A percentile compares a stretch with the other conserved stretches of the same genome.
phyloP scores from a whole-genome alignment of 2,888 invertebrate genomes.

The Acanthosoma haemorrhoidale region DNA sequence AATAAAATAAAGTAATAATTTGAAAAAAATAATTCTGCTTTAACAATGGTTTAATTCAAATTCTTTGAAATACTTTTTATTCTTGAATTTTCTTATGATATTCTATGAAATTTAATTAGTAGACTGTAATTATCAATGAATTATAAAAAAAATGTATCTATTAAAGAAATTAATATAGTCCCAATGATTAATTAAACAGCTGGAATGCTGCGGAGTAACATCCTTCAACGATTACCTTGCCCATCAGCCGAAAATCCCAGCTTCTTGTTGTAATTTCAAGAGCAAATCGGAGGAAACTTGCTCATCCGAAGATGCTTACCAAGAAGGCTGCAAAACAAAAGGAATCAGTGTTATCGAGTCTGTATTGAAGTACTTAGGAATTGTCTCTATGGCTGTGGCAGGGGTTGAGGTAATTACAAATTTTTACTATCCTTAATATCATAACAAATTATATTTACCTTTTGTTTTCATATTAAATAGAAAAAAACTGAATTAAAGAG shows the following conservation, averaged over 20 bases:
- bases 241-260: background rate
- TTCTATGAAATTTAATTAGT: too few relatives aligned
- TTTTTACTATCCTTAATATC: too few relatives aligned
- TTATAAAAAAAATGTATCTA: too few relatives aligned
- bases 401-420: constrained; percentile 23
- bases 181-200: constrained; percentile 1
- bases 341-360: background rate
- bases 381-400: background rate
- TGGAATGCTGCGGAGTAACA: constrained; percentile 27
- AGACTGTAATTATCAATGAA: too few relatives aligned
- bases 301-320: background rate
- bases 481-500: too few relatives aligned
- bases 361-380: constrained; percentile 13
- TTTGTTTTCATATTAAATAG: too few relatives aligned
- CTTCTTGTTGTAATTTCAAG: constrained; percentile 30
- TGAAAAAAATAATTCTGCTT: too few relatives aligned
- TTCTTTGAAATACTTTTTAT: too few relatives aligned
- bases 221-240: background rate
- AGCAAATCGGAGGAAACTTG: background rate
- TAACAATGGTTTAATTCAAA: too few relatives aligned
- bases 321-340: constrained; percentile 4
- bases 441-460: too few relatives aligned
- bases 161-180: too few relatives aligned
- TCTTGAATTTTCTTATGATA: background rate
- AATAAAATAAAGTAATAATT: too few relatives aligned